Conservation (phyloP, 2,797 vertebrate genomes). For the Oophaga sylvatica region DNA sequence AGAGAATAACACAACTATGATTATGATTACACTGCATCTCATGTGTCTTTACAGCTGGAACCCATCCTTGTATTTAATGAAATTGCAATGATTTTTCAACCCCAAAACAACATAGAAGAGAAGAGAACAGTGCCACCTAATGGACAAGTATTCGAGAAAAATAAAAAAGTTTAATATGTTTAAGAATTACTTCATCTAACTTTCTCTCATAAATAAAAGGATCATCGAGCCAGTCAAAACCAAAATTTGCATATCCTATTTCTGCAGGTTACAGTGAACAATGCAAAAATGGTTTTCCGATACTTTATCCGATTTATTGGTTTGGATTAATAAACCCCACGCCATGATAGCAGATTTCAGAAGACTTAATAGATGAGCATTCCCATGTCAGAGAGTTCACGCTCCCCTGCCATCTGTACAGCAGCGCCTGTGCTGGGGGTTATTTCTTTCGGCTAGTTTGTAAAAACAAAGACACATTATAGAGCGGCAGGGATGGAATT, state of each 20-base stretch:
- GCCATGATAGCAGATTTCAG: neutral
- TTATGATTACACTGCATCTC: no score
- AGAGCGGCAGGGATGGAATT: slow-evolving; percentile 55
- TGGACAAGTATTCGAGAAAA: neutral
- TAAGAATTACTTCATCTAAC: no score
- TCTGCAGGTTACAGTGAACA: no score
- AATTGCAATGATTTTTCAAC: no score
- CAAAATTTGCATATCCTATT: no score
- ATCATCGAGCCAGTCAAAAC: no score
- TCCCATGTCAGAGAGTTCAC: neutral
- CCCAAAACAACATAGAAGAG: neutral
- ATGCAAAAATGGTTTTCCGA: neutral
- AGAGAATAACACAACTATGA: no score
- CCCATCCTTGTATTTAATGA: no score
- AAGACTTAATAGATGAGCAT: neutral
- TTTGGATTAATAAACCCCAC: neutral
- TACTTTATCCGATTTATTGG: neutral
- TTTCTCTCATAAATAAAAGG: no score
- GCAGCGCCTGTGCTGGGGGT: slow-evolving; percentile 25
- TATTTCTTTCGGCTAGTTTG: slow-evolving; percentile 23
- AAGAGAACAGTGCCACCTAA: slow-evolving; percentile 2
- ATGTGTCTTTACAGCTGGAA: no score
- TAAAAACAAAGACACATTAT: slow-evolving; percentile 59
- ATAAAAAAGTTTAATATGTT: no score
- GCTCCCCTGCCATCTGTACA: neutral